phyloP scores from a whole-genome alignment of 2,797 vertebrate genomes.

The Coregonus ussuriensis region DNA sequence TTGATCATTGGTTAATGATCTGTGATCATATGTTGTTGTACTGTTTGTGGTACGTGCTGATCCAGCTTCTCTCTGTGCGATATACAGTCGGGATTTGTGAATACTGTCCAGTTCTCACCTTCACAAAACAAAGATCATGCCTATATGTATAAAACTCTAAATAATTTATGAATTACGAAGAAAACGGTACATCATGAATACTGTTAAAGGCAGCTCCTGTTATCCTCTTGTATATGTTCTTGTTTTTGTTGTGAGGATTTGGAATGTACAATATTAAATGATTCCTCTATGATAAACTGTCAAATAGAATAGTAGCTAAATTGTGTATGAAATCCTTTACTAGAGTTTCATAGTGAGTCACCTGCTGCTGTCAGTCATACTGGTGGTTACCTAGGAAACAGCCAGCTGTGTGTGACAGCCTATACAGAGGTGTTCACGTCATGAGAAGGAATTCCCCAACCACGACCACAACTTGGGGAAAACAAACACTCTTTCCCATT shows the following conservation, averaged over 20 bases:
- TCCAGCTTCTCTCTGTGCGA: neutral
- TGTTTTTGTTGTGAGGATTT: constrained; percentile 25
- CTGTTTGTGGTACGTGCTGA: neutral
- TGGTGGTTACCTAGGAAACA: neutral
- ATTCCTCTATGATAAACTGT: too few species aligned
- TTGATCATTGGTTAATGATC: neutral
- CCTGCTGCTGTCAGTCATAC: constrained; percentile 54
- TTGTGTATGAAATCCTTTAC: neutral
- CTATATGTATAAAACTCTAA: neutral
- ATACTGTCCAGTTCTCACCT: neutral
- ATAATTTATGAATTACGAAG: too few species aligned
- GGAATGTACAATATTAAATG: constrained; percentile 13
- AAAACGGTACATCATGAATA: neutral
- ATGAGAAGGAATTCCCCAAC: neutral
- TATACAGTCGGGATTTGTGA: neutral
- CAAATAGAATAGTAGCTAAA: too few species aligned
- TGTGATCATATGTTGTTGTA: neutral
- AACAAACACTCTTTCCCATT: too few species aligned
- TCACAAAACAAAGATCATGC: neutral
- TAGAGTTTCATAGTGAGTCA: constrained; percentile 31
- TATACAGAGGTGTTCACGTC: neutral
- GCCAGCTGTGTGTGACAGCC: constrained; percentile 61
- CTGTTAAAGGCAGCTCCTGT: constrained; percentile 32
- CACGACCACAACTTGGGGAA: too few species aligned
- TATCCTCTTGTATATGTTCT: neutral